Evolutionary conservation across 2,888 invertebrate genomes (phyloP).

Genomic region (Busseola fusca): DNA sequence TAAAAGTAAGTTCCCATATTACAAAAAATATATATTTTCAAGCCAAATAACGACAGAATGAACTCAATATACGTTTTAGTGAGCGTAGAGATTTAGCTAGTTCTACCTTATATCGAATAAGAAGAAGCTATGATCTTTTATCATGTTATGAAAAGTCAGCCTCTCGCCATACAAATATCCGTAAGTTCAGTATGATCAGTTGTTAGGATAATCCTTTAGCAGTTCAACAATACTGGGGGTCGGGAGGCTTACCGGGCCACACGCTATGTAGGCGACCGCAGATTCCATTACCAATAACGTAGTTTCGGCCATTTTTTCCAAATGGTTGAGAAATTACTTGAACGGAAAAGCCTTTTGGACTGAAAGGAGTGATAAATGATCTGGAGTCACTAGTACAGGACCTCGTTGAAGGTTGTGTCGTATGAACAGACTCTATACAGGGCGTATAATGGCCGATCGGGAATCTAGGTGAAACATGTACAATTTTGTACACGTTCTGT

Average conservation of each 20-base stretch:
- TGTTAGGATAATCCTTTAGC: slow-evolving; percentile 43
- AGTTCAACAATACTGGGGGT: slow-evolving; percentile 33
- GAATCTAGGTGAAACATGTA: not conserved
- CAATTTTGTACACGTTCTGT: too few species aligned
- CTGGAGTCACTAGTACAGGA: not conserved
- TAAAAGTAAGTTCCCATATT: too few species aligned
- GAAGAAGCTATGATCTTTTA: not conserved
- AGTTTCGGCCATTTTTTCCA: slow-evolving; percentile 40
- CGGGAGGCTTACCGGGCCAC: slow-evolving; percentile 27
- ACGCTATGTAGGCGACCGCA: slow-evolving; percentile 12
- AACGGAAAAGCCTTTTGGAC: slow-evolving; percentile 10
- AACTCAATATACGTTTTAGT: not conserved
- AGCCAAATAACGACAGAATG: not conserved
- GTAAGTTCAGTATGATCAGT: slow-evolving; percentile 22
- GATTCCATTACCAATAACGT: slow-evolving; percentile 48
- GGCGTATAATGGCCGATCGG: not conserved
- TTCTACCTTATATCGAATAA: not conserved
- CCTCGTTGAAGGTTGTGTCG: not conserved
- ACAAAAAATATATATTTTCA: not conserved
- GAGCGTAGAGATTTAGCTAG: not conserved
- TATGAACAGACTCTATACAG: not conserved
- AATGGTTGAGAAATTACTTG: slow-evolving; percentile 42
- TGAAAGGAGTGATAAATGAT: slow-evolving; percentile 37
- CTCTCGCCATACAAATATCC: not conserved
- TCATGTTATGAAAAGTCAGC: slow-evolving; percentile 6